These are phyloP conservation scores for Hydrozoanthus gracilis DNA, from an alignment of 92 coral and sea anemone genomes.

Conservation along the genomic window DNA sequence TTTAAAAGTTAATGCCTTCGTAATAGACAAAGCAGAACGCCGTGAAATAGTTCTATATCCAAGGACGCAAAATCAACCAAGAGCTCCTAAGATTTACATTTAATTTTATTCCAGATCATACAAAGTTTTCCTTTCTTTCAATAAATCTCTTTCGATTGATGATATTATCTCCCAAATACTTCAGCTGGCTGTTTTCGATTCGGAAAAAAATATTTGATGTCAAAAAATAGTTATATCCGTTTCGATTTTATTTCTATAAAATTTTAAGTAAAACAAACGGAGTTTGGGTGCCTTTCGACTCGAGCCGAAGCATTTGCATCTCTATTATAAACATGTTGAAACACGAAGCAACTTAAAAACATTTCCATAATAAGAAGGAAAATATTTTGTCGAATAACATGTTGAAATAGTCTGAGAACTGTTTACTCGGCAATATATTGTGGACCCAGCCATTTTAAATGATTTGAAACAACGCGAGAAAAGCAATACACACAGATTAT, in stretches of 20 bases:
- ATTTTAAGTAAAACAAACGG: neutral
- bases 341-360: slow-evolving; percentile 75
- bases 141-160: neutral
- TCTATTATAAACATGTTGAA: slow-evolving; percentile 70
- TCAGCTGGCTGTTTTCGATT: neutral
- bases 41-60: slow-evolving; percentile 14
- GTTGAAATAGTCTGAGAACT: slow-evolving; percentile 59
- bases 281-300: slow-evolving; percentile 29
- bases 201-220: neutral
- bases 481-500: neutral
- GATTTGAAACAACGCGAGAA: slow-evolving; percentile 21
- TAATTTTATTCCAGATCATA: slow-evolving; percentile 11
- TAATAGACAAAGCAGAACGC: slow-evolving; percentile 7
- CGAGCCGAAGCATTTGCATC: slow-evolving; percentile 70
- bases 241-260: neutral
- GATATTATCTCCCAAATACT: slow-evolving; percentile 10
- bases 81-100: neutral
- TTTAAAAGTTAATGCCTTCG: slow-evolving; percentile 7
- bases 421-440: slow-evolving; percentile 57
- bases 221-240: neutral
- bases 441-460: slow-evolving; percentile 20
- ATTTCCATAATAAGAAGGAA: slow-evolving; percentile 84
- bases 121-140: neutral
- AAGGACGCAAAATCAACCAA: neutral
- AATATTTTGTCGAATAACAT: slow-evolving; percentile 81